Percentiles rank a stretch among this genome's conserved stretches.
Conservation (phyloP, 2,113 vertebrate species). For the Abramis brama region DNA sequence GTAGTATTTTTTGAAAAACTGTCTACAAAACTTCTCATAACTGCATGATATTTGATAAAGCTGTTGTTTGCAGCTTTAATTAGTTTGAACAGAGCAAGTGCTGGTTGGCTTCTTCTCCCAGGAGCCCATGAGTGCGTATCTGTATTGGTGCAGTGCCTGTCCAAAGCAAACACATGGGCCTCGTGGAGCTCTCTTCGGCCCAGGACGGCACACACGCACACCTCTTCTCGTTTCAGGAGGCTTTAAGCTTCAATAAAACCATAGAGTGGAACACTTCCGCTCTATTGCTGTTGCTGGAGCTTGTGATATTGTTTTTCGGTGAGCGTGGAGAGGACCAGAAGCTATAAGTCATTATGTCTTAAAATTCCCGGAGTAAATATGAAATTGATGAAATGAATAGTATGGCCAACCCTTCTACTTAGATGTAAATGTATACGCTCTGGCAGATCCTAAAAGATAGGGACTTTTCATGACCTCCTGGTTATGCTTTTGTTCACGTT, state of each 20-base stretch:
- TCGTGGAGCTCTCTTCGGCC: constrained; percentile 42
- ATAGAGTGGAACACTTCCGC: neutral
- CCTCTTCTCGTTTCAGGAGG: neutral
- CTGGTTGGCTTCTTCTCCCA: constrained; percentile 26
- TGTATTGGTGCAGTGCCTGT: constrained; percentile 41
- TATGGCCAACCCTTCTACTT: neutral
- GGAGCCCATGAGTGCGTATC: constrained; percentile 65
- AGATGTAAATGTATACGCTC: neutral
- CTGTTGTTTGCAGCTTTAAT: constrained; percentile 6
- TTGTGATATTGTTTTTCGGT: neutral
- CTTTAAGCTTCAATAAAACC: neutral
- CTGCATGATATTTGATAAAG: neutral
- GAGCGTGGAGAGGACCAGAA: neutral
- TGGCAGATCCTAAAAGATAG: neutral
- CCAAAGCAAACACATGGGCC: constrained; percentile 47
- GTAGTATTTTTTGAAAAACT: neutral
- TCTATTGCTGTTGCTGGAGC: neutral
- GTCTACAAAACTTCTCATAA: neutral
- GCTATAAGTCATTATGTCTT: constrained; percentile 17
- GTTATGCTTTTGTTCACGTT: neutral
- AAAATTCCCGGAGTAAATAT: neutral
- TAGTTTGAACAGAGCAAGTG: constrained; percentile 28
- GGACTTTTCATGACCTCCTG: neutral
- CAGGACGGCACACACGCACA: constrained; percentile 38
- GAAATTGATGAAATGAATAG: neutral